Conservation (phyloP, 2,888 invertebrate species). For the Dioctria rufipes region DNA sequence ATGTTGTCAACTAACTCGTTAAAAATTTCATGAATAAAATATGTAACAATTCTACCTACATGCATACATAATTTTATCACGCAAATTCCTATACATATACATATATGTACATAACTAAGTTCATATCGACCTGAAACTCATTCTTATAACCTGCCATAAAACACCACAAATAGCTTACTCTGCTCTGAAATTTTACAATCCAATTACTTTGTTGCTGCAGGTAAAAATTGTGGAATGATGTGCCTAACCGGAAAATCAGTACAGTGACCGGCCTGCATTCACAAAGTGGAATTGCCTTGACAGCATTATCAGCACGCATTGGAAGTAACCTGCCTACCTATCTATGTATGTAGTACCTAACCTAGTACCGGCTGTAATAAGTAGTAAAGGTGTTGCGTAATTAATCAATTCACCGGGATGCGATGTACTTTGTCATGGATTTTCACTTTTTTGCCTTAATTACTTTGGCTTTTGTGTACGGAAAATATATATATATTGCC, state of each 20-base stretch:
- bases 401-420: constrained; percentile 29
- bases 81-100: too few species aligned
- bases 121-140: constrained; percentile 25
- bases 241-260: constrained; percentile 51
- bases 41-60: too few species aligned
- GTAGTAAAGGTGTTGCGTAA: constrained; percentile 41
- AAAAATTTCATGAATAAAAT: too few species aligned
- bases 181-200: constrained; percentile 39
- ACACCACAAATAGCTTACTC: constrained; percentile 3
- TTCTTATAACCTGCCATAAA: too few species aligned
- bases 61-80: too few species aligned
- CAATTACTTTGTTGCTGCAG: constrained; percentile 13
- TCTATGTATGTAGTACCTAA: too few species aligned
- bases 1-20: too few species aligned
- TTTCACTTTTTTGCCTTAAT: constrained; percentile 45
- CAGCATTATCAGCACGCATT: constrained; percentile 33
- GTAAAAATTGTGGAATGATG: constrained; percentile 15
- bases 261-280: constrained; percentile 49
- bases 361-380: too few species aligned
- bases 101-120: too few species aligned
- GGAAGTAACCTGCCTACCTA: constrained; percentile 24
- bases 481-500: neutral
- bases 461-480: constrained; percentile 32
- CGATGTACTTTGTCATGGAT: constrained; percentile 38
- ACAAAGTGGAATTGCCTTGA: constrained; percentile 52